phyloP scores from a whole-genome alignment of 2,797 vertebrate species.

The Holocentrus rufus region DNA sequence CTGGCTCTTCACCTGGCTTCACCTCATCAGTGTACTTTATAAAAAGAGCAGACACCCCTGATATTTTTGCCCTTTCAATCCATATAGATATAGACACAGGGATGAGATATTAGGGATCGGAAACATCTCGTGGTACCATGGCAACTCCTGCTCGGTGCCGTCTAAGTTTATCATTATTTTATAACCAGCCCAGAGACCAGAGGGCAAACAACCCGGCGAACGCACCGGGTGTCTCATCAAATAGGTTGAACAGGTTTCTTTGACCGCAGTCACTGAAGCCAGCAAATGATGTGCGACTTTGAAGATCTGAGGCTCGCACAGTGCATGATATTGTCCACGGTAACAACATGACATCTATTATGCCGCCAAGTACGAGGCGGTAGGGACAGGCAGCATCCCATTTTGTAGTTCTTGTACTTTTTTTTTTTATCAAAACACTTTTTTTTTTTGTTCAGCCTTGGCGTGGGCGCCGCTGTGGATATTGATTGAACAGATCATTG shows the following conservation, averaged over 20 bases:
- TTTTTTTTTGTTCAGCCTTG: constrained; percentile 33
- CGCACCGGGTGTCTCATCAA: background rate
- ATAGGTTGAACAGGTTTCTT: constrained; percentile 24
- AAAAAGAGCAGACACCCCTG: background rate
- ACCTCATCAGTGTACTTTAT: constrained; percentile 13
- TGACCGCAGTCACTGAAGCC: constrained; percentile 14
- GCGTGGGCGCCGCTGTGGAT: constrained; percentile 42
- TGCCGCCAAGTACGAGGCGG: constrained; percentile 9
- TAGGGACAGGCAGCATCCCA: background rate
- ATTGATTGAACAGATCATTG: constrained; percentile 48
- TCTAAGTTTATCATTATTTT: background rate
- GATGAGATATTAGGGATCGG: constrained; percentile 1
- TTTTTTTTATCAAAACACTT: constrained; percentile 39
- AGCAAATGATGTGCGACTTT: constrained; percentile 1
- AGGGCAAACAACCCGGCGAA: background rate
- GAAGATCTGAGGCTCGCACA: constrained; percentile 6
- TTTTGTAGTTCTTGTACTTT: constrained; percentile 29
- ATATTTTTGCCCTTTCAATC: constrained; percentile 1
- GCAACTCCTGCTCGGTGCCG: background rate
- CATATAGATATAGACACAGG: too few species aligned
- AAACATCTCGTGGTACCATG: constrained; percentile 1
- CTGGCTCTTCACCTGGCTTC: constrained; percentile 21
- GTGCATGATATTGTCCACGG: constrained; percentile 1
- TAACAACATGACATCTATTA: constrained; percentile 4
- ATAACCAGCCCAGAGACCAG: background rate